Evolutionary conservation across 2,113 vertebrate species (phyloP).

Genomic region (Dasyornis broadbenti): DNA sequence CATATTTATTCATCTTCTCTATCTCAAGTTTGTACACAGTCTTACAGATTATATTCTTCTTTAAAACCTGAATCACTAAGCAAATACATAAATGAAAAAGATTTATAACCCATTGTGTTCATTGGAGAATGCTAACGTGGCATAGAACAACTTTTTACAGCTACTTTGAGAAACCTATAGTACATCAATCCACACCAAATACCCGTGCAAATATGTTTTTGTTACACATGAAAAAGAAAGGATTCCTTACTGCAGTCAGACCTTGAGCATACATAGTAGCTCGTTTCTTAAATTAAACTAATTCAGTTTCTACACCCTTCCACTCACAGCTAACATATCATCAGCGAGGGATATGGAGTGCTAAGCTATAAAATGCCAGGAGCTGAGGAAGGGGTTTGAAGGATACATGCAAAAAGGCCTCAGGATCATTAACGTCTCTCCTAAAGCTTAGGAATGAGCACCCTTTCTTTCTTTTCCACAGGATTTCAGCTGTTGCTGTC

Average conservation of each 20-base stretch:
- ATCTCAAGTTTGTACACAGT: background rate
- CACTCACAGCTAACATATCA: constrained; percentile 36
- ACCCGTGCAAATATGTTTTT: background rate
- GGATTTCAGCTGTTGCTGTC: background rate
- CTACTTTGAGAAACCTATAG: background rate
- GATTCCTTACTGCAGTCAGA: background rate
- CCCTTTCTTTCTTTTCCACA: background rate
- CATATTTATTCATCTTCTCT: background rate
- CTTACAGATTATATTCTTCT: background rate
- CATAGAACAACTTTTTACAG: background rate
- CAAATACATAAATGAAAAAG: background rate
- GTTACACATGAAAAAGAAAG: background rate
- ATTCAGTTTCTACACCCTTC: constrained; percentile 29
- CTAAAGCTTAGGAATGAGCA: background rate
- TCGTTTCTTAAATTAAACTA: constrained; percentile 2
- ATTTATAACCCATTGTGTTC: background rate
- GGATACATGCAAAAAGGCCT: background rate
- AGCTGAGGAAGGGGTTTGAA: constrained; percentile 6
- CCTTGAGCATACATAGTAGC: background rate
- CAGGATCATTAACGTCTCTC: constrained; percentile 7
- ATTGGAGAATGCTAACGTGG: background rate
- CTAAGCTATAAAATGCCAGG: constrained; percentile 29
- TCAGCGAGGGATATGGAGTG: background rate
- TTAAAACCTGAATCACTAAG: background rate
- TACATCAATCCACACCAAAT: background rate